Evolutionary conservation across 2,797 vertebrate species (phyloP), one percentile per base, ranked within the genome.

Genomic region (Notoglanidium macrostoma): DNA sequence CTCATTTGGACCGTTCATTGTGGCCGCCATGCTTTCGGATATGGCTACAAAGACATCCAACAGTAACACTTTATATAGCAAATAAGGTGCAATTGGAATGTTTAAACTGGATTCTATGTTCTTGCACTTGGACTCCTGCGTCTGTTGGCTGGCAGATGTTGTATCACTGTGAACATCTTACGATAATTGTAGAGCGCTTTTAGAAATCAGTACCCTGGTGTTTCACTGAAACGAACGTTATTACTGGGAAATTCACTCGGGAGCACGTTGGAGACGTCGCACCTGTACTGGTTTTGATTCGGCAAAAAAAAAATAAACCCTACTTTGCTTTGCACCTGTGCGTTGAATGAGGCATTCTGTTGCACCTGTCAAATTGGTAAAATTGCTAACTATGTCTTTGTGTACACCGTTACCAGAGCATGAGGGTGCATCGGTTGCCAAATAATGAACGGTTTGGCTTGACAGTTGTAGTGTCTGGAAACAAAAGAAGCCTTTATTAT

Each of bases 371-470:
- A 67, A 51, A 67, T 68, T 74, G 57, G 40, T 49, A 7, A 85
- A 74, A 76, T 49, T 29, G 55, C 57, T 76, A 74, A 76, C 57
- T 67, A 21, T 68, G 81, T 54, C 63, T 68, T 67, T 83, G 81
- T 83, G 61, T 67, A 67, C 80, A 21, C 67, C 9, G 7, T 49
- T 49, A 65, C 59, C 61, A 11, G 61, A 8, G 61, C 79, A 82
- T 1, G 59, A 21, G 11, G 44, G 63, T 51, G 15, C 8, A 12
- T 49, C 19, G 61, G 80, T 67, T 82, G 81, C 63, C 46, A 68
- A 83, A 83, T 83, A 83, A 83, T 83, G 63, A 54, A 83, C 2
- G 40, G 81, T 83, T 83, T 68, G 46, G 19, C 44, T 83, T 68
- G 63, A 54, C 49, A 63, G 14, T 35, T 54, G 63, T 19, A 32